Base-by-base conservation (phyloP, 2,888 invertebrate genomes). In the Ectemnius lituratus region DNA sequence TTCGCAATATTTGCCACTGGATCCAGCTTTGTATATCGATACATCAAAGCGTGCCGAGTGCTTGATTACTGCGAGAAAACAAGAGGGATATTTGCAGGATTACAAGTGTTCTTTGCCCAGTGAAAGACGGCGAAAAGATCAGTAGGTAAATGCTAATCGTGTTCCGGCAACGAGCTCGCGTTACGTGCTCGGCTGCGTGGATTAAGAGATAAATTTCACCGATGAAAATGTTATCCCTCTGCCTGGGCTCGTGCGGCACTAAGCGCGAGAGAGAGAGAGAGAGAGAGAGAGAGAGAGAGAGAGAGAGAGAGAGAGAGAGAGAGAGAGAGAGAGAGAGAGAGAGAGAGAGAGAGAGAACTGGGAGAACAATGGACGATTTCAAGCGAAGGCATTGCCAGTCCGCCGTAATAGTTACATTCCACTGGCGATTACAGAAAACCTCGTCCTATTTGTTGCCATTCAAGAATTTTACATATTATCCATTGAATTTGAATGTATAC, bases 401-500 rank as follows among this genome's bases (percentile, higher is more conserved):
- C 11, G 2, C 1, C 11, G 37, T 37, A 11, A 37, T 37, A 37
- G 37, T 37, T 37, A 11, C 37, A 37, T 37, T 37, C 37, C 37
- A 11, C 37, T 6, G 37, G 37, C 5, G 37, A 37, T 8, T 37
- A 11, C 37, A 37, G 37, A 37, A 37, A 37, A 37, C 37, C 37
- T 37, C 37, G 37, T 37, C 37, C 37, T 37, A 37, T 37, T 37
- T 37, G 8, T 11, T 37, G 37, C 37, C 11, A 11, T 37, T 37
- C 37, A 37, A 8, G 11, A 37, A 37, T 23, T 23, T 23, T 37
- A 37, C 37, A 37, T 37, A 37, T 37, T 37, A 8, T 8, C 49
- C 68, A 76, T 76, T 77, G 60, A 76, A 72, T 76, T 76, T 69
- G 67, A 76, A 68, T 62, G 63, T 68, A 60, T 72, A 60, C 65